Evolutionary conservation across 1,140 invertebrate species (phyloP).

Genomic region (Chironomus tepperi): DNA sequence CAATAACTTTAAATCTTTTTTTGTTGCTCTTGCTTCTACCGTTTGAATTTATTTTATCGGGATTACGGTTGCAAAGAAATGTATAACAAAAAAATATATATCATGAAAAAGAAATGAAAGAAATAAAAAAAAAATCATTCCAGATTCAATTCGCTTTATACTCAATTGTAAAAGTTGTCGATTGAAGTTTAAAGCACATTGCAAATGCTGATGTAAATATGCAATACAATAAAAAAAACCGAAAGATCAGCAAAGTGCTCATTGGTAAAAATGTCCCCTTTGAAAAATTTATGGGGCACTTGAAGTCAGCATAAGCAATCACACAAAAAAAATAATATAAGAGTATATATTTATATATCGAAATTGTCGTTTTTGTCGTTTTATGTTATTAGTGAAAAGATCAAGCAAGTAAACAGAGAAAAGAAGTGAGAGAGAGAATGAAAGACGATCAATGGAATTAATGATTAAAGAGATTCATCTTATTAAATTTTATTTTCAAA

Average conservation of each 20-base stretch:
- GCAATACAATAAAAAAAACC: no score
- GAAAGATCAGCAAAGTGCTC: neutral
- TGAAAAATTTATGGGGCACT: slow-evolving; percentile 7
- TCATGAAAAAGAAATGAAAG: neutral
- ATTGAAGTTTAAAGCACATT: neutral
- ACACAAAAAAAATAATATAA: neutral
- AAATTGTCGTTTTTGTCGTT: neutral
- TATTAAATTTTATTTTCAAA: neutral
- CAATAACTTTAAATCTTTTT: no score
- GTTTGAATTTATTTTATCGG: neutral
- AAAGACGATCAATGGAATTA: neutral
- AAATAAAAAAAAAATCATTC: neutral
- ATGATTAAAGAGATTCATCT: slow-evolving; percentile 8
- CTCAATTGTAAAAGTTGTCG: neutral
- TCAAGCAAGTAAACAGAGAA: no score
- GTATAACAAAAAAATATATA: no score
- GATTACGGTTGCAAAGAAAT: neutral
- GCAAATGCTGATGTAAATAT: no score
- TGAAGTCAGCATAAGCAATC: slow-evolving; percentile 7
- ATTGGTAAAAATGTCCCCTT: neutral
- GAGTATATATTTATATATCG: no score
- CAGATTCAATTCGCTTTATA: neutral
- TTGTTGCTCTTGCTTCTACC: neutral
- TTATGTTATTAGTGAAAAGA: neutral
- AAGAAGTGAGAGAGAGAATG: neutral